Evolutionary conservation across 1,140 invertebrate species (phyloP), one percentile per base, ranked within the genome.

Genomic region (Drosophila elegans): DNA sequence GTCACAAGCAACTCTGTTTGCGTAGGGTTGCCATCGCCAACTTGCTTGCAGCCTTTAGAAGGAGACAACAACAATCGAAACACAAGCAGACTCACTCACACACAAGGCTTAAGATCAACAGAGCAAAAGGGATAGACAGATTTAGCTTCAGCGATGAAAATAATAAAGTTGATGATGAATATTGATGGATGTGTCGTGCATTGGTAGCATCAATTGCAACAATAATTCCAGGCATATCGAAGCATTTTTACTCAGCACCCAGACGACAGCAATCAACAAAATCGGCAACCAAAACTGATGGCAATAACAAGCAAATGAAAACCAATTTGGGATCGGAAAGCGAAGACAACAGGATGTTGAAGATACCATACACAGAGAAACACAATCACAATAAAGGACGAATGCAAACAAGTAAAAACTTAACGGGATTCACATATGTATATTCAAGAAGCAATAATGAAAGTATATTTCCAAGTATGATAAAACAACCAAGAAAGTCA

Each of bases 221-320:
- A 86, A 86, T 86, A 86, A 86, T 86, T 86, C 76, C 83, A 86
- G 83, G 83, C 83, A 86, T 86, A 86, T 86, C 83, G 83, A 86
- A 89, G 83, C 83, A 86, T 86, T 86, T 86, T 69, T 68, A 88
- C 74, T 69, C 52, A 69, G 45, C 45, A 49, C 29, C 64, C 52
- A 41, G 52, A 71, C 60, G 41, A 77, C 77, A 72, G 80, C 80
- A 75, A 78, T 76, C 80, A 86, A 68, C 56, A 38, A 71, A 66
- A 55, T 36, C 69, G 56, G 80, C 80, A 60, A 42, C 66, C 54
- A 69, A 54, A 71, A 52, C 52, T 68, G 53, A 79, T 57, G 77
- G 77, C 77, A 79, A 79, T 79, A 80, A 78, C 53, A 68, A 74
- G 48, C 69, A 61, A 73, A 45, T 54, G 57, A 42, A 45, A 52